Base-by-base conservation (phyloP, 2,888 invertebrate species). In the Girardia tigrina region DNA sequence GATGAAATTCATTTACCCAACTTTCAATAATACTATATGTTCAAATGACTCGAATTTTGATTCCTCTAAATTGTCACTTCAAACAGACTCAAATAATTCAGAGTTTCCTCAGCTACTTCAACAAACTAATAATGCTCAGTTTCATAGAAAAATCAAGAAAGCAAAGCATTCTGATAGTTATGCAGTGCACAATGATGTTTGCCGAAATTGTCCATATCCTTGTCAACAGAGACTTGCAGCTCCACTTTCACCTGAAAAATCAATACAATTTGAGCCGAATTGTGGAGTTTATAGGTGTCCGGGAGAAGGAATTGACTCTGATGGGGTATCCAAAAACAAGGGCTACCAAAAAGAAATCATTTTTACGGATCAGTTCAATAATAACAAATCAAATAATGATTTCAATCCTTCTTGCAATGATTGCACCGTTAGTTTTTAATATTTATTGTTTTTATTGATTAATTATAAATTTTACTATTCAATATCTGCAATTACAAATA, bases 151-250 rank as follows among this genome's bases (percentile, higher is more conserved):
- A 56, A 56, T 56, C 56, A 56, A 56, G 23, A 56, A 56, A 16
- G 56, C 56, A 56, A 56, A 56, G n/a, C 56, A 56, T 56, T 56
- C 56, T 20, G 56, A 56, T 56, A 56, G 56, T 56, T 56, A 56
- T 16, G n/a, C 20, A 20, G 4, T 56, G n/a, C 56, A 56, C n/a
- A 56, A 56, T 56, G 56, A 56, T 16, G n/a, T 16, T 4, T 56
- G 56, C n/a, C 56, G 56, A 4, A 56, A 56, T n/a, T 56, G 56
- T 56, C 56, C 56, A n/a, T 56, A 56, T 56, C 23, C 56, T 12
- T 56, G 23, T 56, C 56, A 56, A 23, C 56, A 56, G 23, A 56
- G 56, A 56, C 23, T n/a, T 56, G n/a, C 12, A 8, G 36, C 36
- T 36, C 36, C 36, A 12, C 16, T 36, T 12, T 36, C 36, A 36